These are phyloP conservation scores for Gobiocypris rarus DNA, from an alignment of 2,113 vertebrate genomes.

Conservation along the genomic window DNA sequence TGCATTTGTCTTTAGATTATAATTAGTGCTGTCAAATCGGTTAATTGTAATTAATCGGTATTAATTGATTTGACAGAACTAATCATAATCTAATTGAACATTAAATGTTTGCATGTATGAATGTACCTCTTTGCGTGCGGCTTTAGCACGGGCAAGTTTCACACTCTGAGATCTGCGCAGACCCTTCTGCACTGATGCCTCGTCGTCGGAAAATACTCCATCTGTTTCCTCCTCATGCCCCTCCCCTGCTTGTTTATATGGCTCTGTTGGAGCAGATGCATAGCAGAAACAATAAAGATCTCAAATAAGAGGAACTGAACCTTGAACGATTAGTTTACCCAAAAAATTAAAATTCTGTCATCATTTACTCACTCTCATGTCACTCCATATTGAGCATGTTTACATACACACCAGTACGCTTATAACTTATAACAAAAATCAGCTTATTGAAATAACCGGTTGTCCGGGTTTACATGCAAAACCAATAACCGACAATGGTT, in stretches of 20 bases:
- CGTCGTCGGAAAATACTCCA: conserved; percentile 80
- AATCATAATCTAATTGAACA: not conserved
- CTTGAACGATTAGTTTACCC: not conserved
- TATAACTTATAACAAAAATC: no score
- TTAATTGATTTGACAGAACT: no score
- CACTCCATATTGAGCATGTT: not conserved
- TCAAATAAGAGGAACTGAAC: conserved; percentile 10
- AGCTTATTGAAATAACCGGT: no score
- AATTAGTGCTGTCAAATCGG: no score
- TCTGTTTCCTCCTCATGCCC: conserved; percentile 80
- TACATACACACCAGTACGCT: no score
- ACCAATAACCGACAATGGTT: no score
- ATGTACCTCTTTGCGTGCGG: conserved; percentile 81
- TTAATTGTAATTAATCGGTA: no score
- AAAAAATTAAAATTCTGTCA: not conserved
- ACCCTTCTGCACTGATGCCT: conserved; percentile 77
- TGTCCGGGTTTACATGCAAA: no score
- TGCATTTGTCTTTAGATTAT: not conserved
- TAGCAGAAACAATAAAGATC: conserved; percentile 28
- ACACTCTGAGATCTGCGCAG: conserved; percentile 86
- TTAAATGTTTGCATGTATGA: not conserved
- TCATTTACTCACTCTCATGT: not conserved
- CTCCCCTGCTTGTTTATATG: conserved; percentile 71
- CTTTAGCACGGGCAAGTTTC: conserved; percentile 80
- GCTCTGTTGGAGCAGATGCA: conserved; percentile 52